phyloP scores from a whole-genome alignment of 1,140 invertebrate genomes.

The Drosophila nikananu region DNA sequence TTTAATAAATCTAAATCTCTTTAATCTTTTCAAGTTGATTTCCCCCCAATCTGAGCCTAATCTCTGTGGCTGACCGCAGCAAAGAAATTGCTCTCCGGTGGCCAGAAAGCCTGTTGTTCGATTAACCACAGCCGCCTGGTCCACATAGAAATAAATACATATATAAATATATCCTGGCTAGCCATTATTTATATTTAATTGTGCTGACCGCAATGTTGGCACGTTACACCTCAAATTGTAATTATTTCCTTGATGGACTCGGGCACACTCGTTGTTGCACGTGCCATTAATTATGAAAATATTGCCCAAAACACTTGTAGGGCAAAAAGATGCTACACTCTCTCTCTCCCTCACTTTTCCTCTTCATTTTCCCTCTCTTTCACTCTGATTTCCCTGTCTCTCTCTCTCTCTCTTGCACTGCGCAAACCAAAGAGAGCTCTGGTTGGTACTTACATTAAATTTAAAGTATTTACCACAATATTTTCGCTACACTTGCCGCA shows the following conservation, averaged over 20 bases:
- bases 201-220: constrained; percentile 44
- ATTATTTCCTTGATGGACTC: constrained; percentile 55
- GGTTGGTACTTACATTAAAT: constrained; percentile 69
- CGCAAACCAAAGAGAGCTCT: constrained; percentile 13
- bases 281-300: constrained; percentile 78
- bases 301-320: constrained; percentile 68
- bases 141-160: constrained; percentile 3
- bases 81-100: constrained; percentile 27
- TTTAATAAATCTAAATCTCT: constrained; percentile 7
- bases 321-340: constrained; percentile 30
- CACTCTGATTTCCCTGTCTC: background rate
- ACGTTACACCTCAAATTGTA: constrained; percentile 55
- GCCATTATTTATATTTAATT: constrained; percentile 54
- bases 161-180: background rate
- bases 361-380: background rate
- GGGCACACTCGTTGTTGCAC: constrained; percentile 61
- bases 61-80: constrained; percentile 24
- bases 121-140: constrained; percentile 23
- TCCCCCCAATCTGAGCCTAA: constrained; percentile 15
- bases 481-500: constrained; percentile 72
- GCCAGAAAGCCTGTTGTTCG: constrained; percentile 8
- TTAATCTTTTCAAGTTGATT: background rate
- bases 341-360: background rate
- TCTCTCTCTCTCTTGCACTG: background rate
- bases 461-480: constrained; percentile 76